These are phyloP conservation scores for Plemyria rubiginata DNA, from an alignment of 2,888 invertebrate genomes.

Conservation along the genomic window DNA sequence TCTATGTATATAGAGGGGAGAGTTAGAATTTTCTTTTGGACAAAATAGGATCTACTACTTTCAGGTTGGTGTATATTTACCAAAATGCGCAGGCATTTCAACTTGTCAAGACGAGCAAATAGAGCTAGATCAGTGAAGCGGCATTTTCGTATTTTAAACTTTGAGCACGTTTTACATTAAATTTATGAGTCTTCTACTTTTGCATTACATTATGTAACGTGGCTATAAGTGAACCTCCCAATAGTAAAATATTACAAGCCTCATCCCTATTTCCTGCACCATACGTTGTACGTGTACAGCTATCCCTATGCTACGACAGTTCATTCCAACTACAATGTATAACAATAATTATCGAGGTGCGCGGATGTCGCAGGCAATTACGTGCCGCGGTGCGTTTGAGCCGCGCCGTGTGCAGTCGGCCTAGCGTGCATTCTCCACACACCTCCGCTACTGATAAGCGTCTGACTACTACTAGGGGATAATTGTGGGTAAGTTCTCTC, in stretches of 20 bases:
- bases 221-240: too few species aligned
- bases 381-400: constrained; percentile 10
- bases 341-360: constrained; percentile 3
- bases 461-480: constrained; percentile 28
- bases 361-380: constrained; percentile 2
- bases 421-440: constrained; percentile 28
- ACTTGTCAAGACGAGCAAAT: too few species aligned
- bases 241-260: neutral
- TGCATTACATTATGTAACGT: too few species aligned
- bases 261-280: neutral
- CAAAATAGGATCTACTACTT: too few species aligned
- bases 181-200: too few species aligned
- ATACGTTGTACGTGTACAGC: neutral
- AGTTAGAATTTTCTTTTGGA: too few species aligned
- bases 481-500: constrained; percentile 24
- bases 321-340: neutral
- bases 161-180: too few species aligned
- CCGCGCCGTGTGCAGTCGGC: constrained; percentile 30
- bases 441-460: constrained; percentile 23
- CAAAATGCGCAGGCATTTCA: too few species aligned
- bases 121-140: too few species aligned
- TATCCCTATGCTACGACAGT: neutral
- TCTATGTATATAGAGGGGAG: too few species aligned
- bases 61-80: too few species aligned
- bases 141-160: too few species aligned